Percentiles rank a stretch among this genome's conserved stretches.
Conservation (phyloP, 2,888 invertebrate genomes). For the Microctonus aethiopoides region DNA sequence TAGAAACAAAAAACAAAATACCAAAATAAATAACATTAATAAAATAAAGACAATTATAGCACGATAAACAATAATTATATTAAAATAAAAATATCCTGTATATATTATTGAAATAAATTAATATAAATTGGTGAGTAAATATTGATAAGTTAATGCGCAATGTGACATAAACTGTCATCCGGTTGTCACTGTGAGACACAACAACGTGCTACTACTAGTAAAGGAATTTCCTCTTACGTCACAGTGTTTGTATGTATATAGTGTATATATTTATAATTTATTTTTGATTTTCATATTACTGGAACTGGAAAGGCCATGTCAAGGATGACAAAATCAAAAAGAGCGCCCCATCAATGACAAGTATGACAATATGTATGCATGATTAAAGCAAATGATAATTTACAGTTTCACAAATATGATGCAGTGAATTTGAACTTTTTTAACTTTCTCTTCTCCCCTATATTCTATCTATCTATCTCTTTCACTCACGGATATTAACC, state of each 20-base stretch:
- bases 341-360: too few relatives aligned
- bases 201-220: conserved; percentile 13
- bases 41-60: too few relatives aligned
- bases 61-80: not conserved
- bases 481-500: not conserved
- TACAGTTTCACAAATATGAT: not conserved
- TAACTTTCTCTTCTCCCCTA: not conserved
- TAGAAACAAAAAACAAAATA: conserved; percentile 9
- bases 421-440: not conserved
- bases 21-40: conserved; percentile 2
- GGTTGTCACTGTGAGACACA: conserved; percentile 6
- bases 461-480: not conserved
- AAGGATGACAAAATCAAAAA: conserved; percentile 2
- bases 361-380: not conserved
- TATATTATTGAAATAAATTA: too few relatives aligned
- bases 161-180: conserved; percentile 26
- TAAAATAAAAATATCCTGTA: too few relatives aligned
- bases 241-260: conserved; percentile 9
- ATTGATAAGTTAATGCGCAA: not conserved
- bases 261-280: not conserved
- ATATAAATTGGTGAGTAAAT: not conserved
- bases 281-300: not conserved
- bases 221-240: conserved; percentile 36
- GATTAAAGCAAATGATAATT: too few relatives aligned
- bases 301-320: conserved; percentile 1